These are phyloP conservation scores for Circaetus cinerascens DNA, from an alignment of 2,113 vertebrate genomes.

Conservation along the genomic window DNA sequence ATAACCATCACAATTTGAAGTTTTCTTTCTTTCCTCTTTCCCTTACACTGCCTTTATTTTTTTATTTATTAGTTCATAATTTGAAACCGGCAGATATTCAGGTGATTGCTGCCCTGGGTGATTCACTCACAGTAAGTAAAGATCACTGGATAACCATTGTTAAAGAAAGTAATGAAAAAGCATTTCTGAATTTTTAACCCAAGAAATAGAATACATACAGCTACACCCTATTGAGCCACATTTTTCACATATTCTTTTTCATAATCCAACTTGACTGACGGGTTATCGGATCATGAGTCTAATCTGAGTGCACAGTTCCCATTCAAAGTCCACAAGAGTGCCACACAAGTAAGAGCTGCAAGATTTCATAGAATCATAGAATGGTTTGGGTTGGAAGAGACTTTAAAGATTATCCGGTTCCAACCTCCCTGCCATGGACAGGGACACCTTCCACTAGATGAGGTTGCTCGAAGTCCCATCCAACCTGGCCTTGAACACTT, in stretches of 20 bases:
- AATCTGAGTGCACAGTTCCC: neutral
- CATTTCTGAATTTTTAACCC: neutral
- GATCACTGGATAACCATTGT: neutral
- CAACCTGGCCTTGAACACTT: no score
- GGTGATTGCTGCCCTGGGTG: constrained; percentile 88
- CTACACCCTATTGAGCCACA: accelerated
- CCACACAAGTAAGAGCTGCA: neutral
- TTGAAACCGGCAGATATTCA: constrained; percentile 88
- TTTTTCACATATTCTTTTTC: neutral
- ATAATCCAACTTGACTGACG: neutral
- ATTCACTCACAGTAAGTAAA: constrained; percentile 89
- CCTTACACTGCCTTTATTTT: neutral
- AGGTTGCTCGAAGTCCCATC: no score
- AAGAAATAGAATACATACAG: neutral
- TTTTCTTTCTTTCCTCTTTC: neutral
- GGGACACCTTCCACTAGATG: no score
- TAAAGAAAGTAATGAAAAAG: neutral
- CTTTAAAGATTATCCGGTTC: no score
- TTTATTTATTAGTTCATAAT: constrained; percentile 80
- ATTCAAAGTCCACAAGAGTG: neutral
- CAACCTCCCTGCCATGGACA: no score
- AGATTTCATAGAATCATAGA: neutral
- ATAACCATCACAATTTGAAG: neutral
- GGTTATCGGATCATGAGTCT: neutral
- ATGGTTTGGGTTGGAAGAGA: no score